Conservation (phyloP, 2,797 vertebrate species). For the Atherinosoma microstoma region DNA sequence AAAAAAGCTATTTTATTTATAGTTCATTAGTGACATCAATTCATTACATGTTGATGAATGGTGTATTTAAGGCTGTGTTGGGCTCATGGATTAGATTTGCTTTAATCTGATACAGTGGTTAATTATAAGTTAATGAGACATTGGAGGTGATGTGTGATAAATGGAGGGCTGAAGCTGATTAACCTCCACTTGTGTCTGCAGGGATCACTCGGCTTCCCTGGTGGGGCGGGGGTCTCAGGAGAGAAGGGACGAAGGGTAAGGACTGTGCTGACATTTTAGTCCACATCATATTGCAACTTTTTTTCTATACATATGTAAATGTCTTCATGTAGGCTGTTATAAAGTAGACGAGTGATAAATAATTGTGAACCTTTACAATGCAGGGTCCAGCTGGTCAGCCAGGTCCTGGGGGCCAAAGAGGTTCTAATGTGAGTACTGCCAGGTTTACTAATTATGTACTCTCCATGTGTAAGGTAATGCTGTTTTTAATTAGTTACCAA, state of each 20-base stretch:
- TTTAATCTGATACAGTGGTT: slow-evolving; percentile 81
- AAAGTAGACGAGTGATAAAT: slow-evolving; percentile 16
- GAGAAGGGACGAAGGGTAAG: slow-evolving; percentile 95
- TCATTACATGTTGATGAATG: slow-evolving; percentile 81
- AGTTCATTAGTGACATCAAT: slow-evolving; percentile 80
- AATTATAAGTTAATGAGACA: slow-evolving; percentile 83
- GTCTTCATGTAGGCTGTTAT: not conserved
- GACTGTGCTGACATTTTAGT: slow-evolving; percentile 21
- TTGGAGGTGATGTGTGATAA: slow-evolving; percentile 73
- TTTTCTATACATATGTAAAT: slow-evolving; percentile 18
- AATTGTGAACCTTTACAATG: slow-evolving; percentile 47
- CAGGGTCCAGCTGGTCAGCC: slow-evolving; percentile 90
- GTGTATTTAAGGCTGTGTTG: slow-evolving; percentile 80
- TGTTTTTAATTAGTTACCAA: slow-evolving; percentile 35
- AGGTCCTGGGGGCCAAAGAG: slow-evolving; percentile 88
- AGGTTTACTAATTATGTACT: not conserved
- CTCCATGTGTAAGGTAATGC: slow-evolving; percentile 7
- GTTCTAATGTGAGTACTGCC: slow-evolving; percentile 85
- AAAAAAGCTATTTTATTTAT: slow-evolving; percentile 80
- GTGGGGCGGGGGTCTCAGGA: slow-evolving; percentile 83
- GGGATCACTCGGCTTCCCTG: slow-evolving; percentile 90
- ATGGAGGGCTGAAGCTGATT: slow-evolving; percentile 76
- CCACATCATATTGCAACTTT: slow-evolving; percentile 14
- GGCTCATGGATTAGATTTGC: slow-evolving; percentile 74
- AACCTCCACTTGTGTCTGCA: slow-evolving; percentile 78